phyloP scores from a whole-genome alignment of 2,113 vertebrate genomes.

The Cynocephalus volans region DNA sequence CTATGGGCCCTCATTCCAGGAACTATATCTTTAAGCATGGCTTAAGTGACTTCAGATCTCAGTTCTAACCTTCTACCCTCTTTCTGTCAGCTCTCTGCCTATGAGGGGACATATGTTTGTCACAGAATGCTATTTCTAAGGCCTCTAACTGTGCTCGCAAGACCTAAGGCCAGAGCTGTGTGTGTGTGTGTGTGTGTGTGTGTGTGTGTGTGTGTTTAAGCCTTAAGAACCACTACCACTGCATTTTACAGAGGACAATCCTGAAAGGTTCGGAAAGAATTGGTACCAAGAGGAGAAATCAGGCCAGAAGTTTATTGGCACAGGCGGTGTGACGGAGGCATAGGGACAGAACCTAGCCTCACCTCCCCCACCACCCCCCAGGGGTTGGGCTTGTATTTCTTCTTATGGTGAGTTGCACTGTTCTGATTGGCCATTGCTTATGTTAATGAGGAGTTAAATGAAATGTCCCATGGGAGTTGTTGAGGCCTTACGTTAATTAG shows the following conservation, averaged over 20 bases:
- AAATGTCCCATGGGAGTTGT: too few species aligned
- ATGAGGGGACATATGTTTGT: not conserved
- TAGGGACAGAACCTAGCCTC: too few species aligned
- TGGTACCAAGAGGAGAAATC: too few species aligned
- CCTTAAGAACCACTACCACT: not conserved
- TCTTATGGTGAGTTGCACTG: too few species aligned
- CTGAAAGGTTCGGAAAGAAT: too few species aligned
- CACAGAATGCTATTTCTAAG: not conserved
- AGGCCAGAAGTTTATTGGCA: too few species aligned
- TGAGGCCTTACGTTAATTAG: too few species aligned
- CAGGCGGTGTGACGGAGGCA: too few species aligned
- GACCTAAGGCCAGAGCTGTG: not conserved
- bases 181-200: not conserved
- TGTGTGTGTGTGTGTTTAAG: not conserved
- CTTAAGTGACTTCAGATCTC: constrained; percentile 37
- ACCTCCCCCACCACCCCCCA: too few species aligned
- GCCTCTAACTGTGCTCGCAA: not conserved
- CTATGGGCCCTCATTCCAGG: not conserved
- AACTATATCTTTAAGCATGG: not conserved
- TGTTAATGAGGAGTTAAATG: too few species aligned
- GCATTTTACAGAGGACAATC: not conserved
- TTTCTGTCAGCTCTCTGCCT: not conserved
- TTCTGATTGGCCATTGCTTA: too few species aligned
- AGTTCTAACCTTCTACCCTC: not conserved
- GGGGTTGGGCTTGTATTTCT: too few species aligned